Base-by-base conservation (phyloP, 2,113 vertebrate species). In the Pipra filicauda region DNA sequence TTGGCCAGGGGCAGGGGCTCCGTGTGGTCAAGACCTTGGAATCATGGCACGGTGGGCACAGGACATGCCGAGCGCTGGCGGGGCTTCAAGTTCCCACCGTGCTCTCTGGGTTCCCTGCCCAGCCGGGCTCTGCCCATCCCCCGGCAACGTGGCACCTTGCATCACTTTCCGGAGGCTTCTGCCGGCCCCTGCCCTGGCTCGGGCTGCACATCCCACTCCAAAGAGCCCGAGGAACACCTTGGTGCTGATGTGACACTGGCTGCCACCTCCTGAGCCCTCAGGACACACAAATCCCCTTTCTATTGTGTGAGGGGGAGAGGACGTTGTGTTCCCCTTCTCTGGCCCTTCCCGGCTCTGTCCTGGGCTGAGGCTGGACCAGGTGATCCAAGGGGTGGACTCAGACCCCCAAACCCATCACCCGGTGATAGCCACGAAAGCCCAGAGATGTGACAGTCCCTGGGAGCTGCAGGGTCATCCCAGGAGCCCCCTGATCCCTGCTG, bases 21-120 rank as follows among this genome's bases (percentile, higher is more conserved):
- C 6, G 15, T 33, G 81, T 89, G 93, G 72, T 74, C 88, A 35
- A 90, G 96, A 94, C 95, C 96, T 93, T 91, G 95, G 81, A 89
- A 84, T 17, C 48, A 16, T 7, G 6, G 86, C 33, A 23, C 0
- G 7, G 54, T 23, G 85, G 93, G 89, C 95, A 85, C 75, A 89
- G 79, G 85, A 43, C 78, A 58, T 31, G 46, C 52, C 5, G 1
- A 57, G n/a, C 31, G 30, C 70, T 92, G 93, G 83, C 91, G 9
- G 46, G 46, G 69, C 84, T 73, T 71, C 88, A 85, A 74, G 81
- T 82, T 90, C 90, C 85, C 59, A 41, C 71, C 18, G 51, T 3
- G 1, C 59, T 8, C 49, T 7, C 11, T 8, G 59, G 27, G 44
- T 59, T 46, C 57, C 35, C 52, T 15, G 51, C 48, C n/a, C 74